Conservation (phyloP, 2,888 invertebrate genomes). For the Drosophila acutilabella region DNA sequence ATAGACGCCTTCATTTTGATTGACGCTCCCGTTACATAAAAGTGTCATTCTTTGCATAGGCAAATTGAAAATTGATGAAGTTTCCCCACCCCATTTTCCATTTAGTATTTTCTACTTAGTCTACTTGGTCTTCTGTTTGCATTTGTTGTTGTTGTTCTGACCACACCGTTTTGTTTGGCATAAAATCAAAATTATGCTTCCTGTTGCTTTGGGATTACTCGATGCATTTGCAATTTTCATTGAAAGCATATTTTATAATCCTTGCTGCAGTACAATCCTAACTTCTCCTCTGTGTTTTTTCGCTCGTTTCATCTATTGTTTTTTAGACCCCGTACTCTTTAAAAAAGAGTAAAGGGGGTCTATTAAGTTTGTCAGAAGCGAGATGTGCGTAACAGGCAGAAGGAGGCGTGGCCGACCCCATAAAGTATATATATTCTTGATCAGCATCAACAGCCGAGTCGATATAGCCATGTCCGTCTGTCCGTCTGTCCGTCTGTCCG, state of each 20-base stretch:
- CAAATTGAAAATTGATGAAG: conserved; percentile 62
- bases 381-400: too few species aligned
- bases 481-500: too few species aligned
- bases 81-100: not conserved
- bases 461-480: too few species aligned
- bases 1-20: conserved; percentile 30
- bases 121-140: not conserved
- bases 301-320: not conserved
- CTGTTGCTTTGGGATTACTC: conserved; percentile 17
- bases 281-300: not conserved
- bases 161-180: conserved; percentile 42
- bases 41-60: conserved; percentile 57
- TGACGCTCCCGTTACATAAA: conserved; percentile 20
- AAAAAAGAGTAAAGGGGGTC: too few species aligned
- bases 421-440: too few species aligned
- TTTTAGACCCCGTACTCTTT: too few species aligned
- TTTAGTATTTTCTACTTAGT: not conserved
- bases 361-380: too few species aligned
- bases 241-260: conserved; percentile 19
- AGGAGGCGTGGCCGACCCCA: too few species aligned
- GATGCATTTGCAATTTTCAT: conserved; percentile 30
- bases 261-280: conserved; percentile 12
- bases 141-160: conserved; percentile 8
- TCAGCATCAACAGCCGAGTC: too few species aligned
- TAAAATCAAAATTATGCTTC: conserved; percentile 44